phyloP scores from a whole-genome alignment of 2,888 invertebrate species.

The Alloscopus bannaensis region DNA sequence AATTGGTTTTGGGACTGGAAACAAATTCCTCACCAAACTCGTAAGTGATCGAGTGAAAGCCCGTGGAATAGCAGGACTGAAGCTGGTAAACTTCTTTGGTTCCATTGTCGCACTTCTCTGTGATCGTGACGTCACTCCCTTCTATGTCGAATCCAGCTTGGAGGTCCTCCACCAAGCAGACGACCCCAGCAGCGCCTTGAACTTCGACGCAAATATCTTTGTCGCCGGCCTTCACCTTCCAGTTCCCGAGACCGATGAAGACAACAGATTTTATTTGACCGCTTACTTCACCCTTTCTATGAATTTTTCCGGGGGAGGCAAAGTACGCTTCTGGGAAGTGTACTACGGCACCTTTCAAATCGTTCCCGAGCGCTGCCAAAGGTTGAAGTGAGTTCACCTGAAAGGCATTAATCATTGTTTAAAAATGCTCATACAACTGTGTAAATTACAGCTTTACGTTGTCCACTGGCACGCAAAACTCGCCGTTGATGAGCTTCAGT shows the following conservation, averaged over 20 bases:
- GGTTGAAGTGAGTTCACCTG: conserved; percentile 39
- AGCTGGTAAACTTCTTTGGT: conserved; percentile 8
- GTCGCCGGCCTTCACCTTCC: conserved; percentile 20
- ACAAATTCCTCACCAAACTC: conserved; percentile 23
- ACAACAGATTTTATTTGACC: conserved; percentile 13
- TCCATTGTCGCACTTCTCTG: neutral
- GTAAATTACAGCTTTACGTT: conserved; percentile 21
- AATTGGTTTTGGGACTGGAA: neutral
- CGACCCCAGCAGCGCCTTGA: conserved; percentile 1
- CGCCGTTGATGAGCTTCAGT: conserved; percentile 31
- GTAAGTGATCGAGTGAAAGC: conserved; percentile 34
- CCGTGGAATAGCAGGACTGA: conserved; percentile 23
- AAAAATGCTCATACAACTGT: neutral
- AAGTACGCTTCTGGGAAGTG: conserved; percentile 35
- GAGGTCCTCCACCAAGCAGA: conserved; percentile 31
- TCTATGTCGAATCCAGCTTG: conserved; percentile 1
- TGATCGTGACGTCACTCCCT: neutral
- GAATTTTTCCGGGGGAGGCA: neutral
- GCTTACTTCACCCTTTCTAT: neutral
- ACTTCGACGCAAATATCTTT: conserved; percentile 16
- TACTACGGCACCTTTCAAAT: neutral
- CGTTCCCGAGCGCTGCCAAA: neutral
- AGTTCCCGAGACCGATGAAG: conserved; percentile 16
- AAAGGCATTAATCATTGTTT: neutral
- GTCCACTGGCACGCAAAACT: conserved; percentile 43